phyloP scores from a whole-genome alignment of 2,113 vertebrate species.

The Pomatorhinus ruficollis region DNA sequence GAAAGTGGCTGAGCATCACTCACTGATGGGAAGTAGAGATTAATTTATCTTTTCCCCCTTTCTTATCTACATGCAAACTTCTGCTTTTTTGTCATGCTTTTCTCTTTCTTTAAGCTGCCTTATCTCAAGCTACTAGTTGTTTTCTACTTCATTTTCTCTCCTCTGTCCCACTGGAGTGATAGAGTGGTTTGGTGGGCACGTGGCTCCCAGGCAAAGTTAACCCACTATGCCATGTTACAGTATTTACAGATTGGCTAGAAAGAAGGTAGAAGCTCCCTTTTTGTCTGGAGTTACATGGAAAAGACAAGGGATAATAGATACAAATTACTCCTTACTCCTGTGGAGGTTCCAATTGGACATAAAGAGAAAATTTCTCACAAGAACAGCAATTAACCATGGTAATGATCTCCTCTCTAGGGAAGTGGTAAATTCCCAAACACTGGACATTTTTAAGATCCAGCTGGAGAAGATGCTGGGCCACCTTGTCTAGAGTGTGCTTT shows the following conservation, averaged over 20 bases:
- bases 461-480: not conserved
- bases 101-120: not conserved
- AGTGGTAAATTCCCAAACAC: not conserved
- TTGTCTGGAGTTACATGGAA: not conserved
- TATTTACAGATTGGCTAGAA: not conserved
- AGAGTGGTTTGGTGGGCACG: rapidly evolving
- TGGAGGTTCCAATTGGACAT: not conserved
- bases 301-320: not conserved
- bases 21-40: rapidly evolving
- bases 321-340: not conserved
- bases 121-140: not conserved
- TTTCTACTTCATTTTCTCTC: not conserved
- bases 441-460: not conserved
- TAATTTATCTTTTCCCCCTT: not conserved
- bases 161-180: no score
- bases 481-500: not conserved
- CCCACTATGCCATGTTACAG: not conserved
- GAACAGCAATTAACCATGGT: not conserved
- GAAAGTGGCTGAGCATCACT: not conserved
- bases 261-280: not conserved
- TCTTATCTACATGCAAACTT: not conserved
- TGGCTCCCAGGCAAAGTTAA: not conserved
- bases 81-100: not conserved
- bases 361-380: not conserved
- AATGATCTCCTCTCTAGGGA: not conserved